A percentile compares a stretch with the other conserved stretches of the same genome.
These are phyloP conservation scores for Camponotus fellah DNA, from an alignment of 2,888 invertebrate genomes.

Conservation along the genomic window DNA sequence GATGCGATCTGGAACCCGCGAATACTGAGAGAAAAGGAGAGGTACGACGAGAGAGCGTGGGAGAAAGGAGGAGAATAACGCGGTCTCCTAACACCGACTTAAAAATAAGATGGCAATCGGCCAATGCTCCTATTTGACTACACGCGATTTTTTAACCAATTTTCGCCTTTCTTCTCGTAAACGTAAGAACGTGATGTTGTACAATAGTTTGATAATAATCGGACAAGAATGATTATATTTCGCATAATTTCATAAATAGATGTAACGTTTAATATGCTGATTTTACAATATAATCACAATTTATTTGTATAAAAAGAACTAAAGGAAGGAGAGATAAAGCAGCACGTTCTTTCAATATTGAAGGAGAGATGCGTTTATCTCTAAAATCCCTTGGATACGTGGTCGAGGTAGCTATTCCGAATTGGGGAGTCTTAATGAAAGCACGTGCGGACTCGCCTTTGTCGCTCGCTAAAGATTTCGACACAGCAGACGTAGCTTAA, in stretches of 20 bases:
- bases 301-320: background rate
- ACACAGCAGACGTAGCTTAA: slow-evolving; percentile 81
- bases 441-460: slow-evolving; percentile 78
- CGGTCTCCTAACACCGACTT: slow-evolving; percentile 45
- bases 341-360: slow-evolving; percentile 5
- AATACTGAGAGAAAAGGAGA: slow-evolving; percentile 64
- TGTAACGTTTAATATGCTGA: background rate
- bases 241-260: background rate
- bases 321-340: background rate
- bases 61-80: slow-evolving; percentile 54
- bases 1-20: slow-evolving; percentile 71
- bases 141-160: background rate
- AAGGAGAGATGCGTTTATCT: slow-evolving; percentile 9
- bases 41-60: slow-evolving; percentile 54
- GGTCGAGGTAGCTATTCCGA: slow-evolving; percentile 13
- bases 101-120: slow-evolving; percentile 80
- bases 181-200: background rate
- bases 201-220: background rate
- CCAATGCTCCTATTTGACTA: slow-evolving; percentile 78
- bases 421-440: slow-evolving; percentile 78
- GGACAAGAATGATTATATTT: background rate
- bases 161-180: background rate
- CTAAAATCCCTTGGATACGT: background rate
- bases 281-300: background rate
- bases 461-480: slow-evolving; percentile 72